Conservation (phyloP, 2,113 vertebrate genomes). For the Felis chaus region DNA sequence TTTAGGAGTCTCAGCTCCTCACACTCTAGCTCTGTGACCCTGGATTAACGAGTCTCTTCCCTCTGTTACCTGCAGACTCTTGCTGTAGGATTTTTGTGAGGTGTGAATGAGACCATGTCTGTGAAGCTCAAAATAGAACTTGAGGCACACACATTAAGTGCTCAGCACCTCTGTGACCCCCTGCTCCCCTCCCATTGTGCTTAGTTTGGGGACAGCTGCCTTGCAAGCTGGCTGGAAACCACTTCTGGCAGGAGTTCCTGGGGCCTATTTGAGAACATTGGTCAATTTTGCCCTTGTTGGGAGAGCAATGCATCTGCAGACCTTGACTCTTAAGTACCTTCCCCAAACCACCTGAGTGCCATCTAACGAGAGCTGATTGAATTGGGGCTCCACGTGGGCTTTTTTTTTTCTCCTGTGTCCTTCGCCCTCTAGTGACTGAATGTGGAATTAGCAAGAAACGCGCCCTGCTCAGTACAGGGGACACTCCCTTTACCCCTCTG, state of each 20-base stretch:
- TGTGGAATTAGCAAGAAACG: not conserved
- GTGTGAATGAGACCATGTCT: not conserved
- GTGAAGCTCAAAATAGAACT: not conserved
- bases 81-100: not conserved
- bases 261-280: not conserved
- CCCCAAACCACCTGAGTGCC: not conserved
- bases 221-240: not conserved
- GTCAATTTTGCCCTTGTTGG: not conserved
- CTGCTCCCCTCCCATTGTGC: not conserved
- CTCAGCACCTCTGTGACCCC: not conserved
- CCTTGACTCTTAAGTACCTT: not conserved
- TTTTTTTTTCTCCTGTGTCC: not conserved
- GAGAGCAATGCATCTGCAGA: not conserved
- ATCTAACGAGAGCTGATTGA: not conserved
- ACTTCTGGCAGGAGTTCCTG: not conserved
- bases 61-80: not conserved
- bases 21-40: not conserved
- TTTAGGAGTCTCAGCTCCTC: not conserved
- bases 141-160: not conserved
- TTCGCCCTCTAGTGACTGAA: not conserved
- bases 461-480: fast-evolving
- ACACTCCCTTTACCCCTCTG: fast-evolving
- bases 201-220: not conserved
- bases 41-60: not conserved
- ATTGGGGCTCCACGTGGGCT: fast-evolving